Percentiles rank a stretch among this genome's conserved stretches.
Conservation (phyloP, 2,888 invertebrate genomes). For the Pammene fasciana region DNA sequence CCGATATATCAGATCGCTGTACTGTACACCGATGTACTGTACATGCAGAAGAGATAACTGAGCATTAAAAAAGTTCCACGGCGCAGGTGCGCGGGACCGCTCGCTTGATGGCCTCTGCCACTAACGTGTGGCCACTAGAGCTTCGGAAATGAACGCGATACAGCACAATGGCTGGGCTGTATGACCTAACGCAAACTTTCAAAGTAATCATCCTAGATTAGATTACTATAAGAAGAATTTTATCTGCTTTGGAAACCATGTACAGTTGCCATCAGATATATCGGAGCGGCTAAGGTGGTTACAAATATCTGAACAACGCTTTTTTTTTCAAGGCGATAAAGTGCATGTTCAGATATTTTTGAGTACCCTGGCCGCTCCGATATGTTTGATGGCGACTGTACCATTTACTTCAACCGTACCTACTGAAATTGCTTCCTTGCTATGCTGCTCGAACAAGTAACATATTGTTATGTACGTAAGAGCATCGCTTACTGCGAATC, state of each 20-base stretch:
- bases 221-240: too few relatives aligned
- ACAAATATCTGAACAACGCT: too few relatives aligned
- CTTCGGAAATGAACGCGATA: slow-evolving; percentile 1
- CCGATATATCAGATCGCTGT: not conserved
- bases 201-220: too few relatives aligned
- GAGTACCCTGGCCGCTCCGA: too few relatives aligned
- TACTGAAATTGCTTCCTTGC: not conserved
- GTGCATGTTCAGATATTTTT: too few relatives aligned
- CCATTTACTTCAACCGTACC: too few relatives aligned
- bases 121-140: slow-evolving; percentile 21
- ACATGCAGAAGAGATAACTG: slow-evolving; percentile 20
- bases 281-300: too few relatives aligned
- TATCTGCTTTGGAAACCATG: too few relatives aligned
- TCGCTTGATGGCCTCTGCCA: slow-evolving; percentile 25
- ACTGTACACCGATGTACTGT: not conserved
- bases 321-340: too few relatives aligned
- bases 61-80: slow-evolving; percentile 17
- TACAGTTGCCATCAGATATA: too few relatives aligned
- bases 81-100: slow-evolving; percentile 22
- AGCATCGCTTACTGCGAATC: slow-evolving; percentile 1
- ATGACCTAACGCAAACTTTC: not conserved
- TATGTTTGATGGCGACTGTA: too few relatives aligned
- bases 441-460: too few relatives aligned
- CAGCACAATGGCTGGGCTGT: not conserved
- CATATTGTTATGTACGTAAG: not conserved